phyloP scores from a whole-genome alignment of 1,140 invertebrate genomes.

The Triops cancriformis region DNA sequence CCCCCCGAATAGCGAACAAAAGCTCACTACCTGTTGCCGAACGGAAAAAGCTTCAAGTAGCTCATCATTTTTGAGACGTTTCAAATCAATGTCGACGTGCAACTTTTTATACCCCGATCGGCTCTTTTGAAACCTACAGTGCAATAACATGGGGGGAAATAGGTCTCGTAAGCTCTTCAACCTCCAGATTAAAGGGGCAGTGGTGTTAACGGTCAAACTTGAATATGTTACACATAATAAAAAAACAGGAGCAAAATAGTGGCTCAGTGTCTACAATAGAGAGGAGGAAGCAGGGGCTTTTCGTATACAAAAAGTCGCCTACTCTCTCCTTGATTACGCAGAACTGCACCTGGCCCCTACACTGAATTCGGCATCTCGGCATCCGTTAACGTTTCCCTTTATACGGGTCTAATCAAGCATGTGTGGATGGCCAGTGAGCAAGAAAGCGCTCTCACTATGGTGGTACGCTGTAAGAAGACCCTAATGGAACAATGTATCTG shows the following conservation, averaged over 20 bases:
- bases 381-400: slow-evolving; percentile 1
- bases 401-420: slow-evolving; percentile 3
- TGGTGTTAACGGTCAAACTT: no score
- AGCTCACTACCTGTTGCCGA: neutral
- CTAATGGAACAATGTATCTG: neutral
- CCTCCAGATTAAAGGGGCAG: no score
- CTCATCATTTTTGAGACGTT: neutral
- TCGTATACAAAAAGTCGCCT: neutral
- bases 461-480: neutral
- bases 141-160: no score
- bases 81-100: no score
- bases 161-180: no score
- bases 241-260: neutral
- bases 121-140: no score
- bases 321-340: neutral
- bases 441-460: neutral
- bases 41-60: neutral
- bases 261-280: neutral
- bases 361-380: neutral
- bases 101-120: no score
- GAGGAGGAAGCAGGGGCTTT: neutral
- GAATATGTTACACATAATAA: neutral
- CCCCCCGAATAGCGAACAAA: neutral
- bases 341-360: neutral
- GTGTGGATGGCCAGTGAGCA: slow-evolving; percentile 6